Conservation (phyloP, 2,113 vertebrate genomes). For the Aspiorhynchus laticeps region DNA sequence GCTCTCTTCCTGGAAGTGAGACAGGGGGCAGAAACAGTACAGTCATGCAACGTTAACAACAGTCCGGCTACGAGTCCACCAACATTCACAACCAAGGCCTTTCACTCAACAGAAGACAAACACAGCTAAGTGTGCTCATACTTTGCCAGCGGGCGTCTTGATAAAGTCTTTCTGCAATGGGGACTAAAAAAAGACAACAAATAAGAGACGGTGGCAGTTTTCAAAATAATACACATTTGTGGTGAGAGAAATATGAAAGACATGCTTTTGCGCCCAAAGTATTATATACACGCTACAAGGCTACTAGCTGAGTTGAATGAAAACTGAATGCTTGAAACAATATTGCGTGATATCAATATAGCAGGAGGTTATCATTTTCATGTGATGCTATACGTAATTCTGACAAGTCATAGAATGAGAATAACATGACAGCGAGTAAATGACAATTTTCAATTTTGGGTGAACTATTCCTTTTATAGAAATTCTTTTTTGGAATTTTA, state of each 20-base stretch:
- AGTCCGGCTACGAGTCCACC: constrained; percentile 79
- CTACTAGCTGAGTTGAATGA: background rate
- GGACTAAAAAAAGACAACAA: constrained; percentile 62
- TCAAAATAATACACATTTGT: constrained; percentile 29
- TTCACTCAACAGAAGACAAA: constrained; percentile 36
- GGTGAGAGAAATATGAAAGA: background rate
- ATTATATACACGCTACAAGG: background rate
- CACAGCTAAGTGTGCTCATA: constrained; percentile 50
- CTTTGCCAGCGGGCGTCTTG: constrained; percentile 62
- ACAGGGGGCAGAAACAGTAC: constrained; percentile 84
- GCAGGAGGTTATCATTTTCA: background rate
- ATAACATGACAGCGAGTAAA: background rate
- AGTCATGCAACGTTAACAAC: constrained; percentile 90
- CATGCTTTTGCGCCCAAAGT: background rate
- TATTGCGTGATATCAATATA: background rate
- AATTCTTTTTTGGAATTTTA: background rate
- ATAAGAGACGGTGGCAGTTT: constrained; percentile 20
- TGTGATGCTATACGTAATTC: background rate
- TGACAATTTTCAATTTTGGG: background rate
- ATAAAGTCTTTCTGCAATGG: constrained; percentile 62
- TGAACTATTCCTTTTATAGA: background rate
- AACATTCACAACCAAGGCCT: constrained; percentile 58
- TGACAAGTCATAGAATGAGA: background rate
- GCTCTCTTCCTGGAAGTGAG: constrained; percentile 94
- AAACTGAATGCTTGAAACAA: background rate